A percentile compares a stretch with the other conserved stretches of the same genome.
Evolutionary conservation across 2,113 vertebrate species (phyloP).

Genomic region (Mandrillus leucophaeus): DNA sequence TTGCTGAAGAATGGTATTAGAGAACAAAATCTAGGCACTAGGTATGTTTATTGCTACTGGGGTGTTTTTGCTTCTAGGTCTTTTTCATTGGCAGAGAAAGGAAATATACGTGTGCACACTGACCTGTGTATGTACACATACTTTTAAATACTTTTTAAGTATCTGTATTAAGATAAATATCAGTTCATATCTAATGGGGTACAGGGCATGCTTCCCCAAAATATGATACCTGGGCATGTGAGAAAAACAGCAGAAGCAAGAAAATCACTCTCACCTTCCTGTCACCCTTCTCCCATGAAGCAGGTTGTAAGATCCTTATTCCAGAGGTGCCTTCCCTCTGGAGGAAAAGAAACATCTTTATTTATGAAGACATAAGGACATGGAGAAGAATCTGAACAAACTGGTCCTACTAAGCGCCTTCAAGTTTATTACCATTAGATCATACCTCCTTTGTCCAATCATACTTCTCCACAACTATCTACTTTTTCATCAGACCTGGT

Average conservation of each 20-base stretch:
- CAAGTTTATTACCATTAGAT: neutral
- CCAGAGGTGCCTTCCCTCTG: neutral
- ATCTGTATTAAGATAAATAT: neutral
- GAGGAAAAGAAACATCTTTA: neutral
- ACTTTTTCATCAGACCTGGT: neutral
- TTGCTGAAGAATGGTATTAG: neutral
- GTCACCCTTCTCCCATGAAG: neutral
- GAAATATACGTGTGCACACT: neutral
- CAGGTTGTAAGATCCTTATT: neutral
- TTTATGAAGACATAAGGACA: neutral
- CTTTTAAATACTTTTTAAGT: neutral
- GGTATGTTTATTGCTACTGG: neutral
- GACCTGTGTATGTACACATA: neutral
- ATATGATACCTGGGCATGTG: neutral
- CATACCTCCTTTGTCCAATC: neutral
- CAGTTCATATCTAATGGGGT: neutral
- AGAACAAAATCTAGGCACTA: neutral
- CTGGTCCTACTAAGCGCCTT: neutral
- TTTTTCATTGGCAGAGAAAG: neutral
- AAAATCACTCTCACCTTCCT: neutral
- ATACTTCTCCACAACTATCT: neutral
- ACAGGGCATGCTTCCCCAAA: neutral
- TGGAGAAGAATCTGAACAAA: neutral
- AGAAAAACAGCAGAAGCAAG: neutral
- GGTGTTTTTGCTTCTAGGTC: neutral